Evolutionary conservation across 2,888 invertebrate species (phyloP).

Genomic region (Troides oblongomaculatus): DNA sequence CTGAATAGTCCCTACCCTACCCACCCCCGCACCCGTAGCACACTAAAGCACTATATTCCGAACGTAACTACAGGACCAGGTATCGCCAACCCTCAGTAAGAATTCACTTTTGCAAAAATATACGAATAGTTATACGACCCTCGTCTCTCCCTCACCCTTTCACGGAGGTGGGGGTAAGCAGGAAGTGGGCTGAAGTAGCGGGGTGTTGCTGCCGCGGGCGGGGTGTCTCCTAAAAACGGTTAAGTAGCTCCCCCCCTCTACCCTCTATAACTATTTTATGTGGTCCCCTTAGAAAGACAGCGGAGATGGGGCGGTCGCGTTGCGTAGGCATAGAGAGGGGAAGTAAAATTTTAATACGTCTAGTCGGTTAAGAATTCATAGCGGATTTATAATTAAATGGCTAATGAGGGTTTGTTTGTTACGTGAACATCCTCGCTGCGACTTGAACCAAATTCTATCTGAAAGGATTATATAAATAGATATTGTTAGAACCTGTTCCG

Average conservation of each 20-base stretch:
- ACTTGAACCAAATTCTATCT: too few relatives aligned
- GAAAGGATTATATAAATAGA: too few relatives aligned
- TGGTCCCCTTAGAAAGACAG: slow-evolving; percentile 79
- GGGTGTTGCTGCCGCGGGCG: slow-evolving; percentile 69
- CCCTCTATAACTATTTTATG: slow-evolving; percentile 80
- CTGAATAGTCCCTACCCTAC: slow-evolving; percentile 52
- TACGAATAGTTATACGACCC: slow-evolving; percentile 70
- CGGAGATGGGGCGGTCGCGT: slow-evolving; percentile 73
- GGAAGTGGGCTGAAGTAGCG: slow-evolving; percentile 73
- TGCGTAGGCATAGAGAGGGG: slow-evolving; percentile 67
- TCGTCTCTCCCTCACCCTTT: slow-evolving; percentile 42
- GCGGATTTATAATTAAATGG: slow-evolving; percentile 76
- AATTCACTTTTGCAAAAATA: slow-evolving; percentile 76
- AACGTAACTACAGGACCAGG: slow-evolving; percentile 66
- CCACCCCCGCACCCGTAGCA: slow-evolving; percentile 49
- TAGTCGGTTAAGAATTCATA: slow-evolving; percentile 77
- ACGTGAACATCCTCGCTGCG: slow-evolving; percentile 42
- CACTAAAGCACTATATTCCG: slow-evolving; percentile 65
- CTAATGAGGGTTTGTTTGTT: slow-evolving; percentile 58
- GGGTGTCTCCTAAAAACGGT: slow-evolving; percentile 80
- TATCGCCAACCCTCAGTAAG: slow-evolving; percentile 75
- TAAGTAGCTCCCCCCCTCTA: slow-evolving; percentile 70
- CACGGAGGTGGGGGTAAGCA: slow-evolving; percentile 54
- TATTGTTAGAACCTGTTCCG: too few relatives aligned
- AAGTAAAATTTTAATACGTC: slow-evolving; percentile 78